Conservation (phyloP, 2,888 invertebrate genomes). For the Cephus nigrinus region DNA sequence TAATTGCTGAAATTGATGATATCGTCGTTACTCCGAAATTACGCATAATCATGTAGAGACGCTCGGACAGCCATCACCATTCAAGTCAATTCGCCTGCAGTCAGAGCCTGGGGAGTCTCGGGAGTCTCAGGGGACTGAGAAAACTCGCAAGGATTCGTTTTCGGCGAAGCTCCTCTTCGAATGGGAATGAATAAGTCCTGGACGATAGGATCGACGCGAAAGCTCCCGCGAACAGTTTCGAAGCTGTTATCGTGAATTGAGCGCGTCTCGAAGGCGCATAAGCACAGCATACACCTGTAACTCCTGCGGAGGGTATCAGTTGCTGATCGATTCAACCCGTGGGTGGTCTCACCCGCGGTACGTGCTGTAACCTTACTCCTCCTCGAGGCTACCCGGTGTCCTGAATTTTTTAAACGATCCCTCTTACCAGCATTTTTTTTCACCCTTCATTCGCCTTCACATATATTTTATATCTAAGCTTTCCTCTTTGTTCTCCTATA, state of each 20-base stretch:
- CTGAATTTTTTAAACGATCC: slow-evolving; percentile 9
- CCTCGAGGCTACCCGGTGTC: slow-evolving; percentile 51
- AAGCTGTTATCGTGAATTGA: slow-evolving; percentile 56
- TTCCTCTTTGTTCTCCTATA: too few relatives aligned
- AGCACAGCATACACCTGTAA: slow-evolving; percentile 54
- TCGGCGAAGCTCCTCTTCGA: slow-evolving; percentile 37
- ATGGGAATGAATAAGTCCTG: slow-evolving; percentile 40
- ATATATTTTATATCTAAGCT: not conserved
- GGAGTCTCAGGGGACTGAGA: not conserved
- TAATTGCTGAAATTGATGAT: slow-evolving; percentile 61
- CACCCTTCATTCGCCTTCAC: not conserved
- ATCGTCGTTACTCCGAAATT: slow-evolving; percentile 33
- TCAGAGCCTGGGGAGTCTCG: not conserved
- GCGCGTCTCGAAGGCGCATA: slow-evolving; percentile 34
- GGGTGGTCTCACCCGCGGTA: slow-evolving; percentile 57
- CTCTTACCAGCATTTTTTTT: not conserved
- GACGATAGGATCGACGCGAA: slow-evolving; percentile 54
- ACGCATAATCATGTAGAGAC: not conserved
- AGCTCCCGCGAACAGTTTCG: slow-evolving; percentile 44
- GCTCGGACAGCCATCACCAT: not conserved
- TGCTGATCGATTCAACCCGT: slow-evolving; percentile 62
- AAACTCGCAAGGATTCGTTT: slow-evolving; percentile 28
- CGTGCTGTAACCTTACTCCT: slow-evolving; percentile 55
- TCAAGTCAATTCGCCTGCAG: not conserved
- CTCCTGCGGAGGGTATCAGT: slow-evolving; percentile 54